phyloP scores from a whole-genome alignment of 2,888 invertebrate genomes.

The Cosmopolites sordidus region DNA sequence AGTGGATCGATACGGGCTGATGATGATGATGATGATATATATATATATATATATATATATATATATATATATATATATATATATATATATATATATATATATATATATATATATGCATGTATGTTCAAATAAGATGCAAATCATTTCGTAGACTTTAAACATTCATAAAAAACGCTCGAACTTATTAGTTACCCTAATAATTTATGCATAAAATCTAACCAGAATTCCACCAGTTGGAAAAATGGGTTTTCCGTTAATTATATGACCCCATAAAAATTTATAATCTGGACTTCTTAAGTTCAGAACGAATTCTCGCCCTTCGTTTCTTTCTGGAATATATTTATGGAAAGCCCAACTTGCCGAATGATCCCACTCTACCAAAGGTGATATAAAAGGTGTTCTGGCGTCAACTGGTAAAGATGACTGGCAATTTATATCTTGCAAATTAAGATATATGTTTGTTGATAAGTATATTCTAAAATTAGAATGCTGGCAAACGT shows the following conservation, averaged over 20 bases:
- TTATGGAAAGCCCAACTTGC: constrained; percentile 69
- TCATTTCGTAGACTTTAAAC: no score
- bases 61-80: no score
- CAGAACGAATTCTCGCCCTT: constrained; percentile 81
- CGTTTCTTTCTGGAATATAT: constrained; percentile 61
- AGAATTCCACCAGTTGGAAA: constrained; percentile 60
- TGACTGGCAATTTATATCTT: constrained; percentile 65
- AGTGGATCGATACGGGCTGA: no score
- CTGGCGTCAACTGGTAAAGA: constrained; percentile 78
- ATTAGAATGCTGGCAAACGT: no score
- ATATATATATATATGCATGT: no score
- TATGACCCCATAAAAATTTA: constrained; percentile 26
- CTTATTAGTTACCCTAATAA: no score
- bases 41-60: no score
- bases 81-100: no score
- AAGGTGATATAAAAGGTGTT: constrained; percentile 76
- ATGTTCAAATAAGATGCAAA: no score
- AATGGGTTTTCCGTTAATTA: constrained; percentile 32
- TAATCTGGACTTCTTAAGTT: constrained; percentile 38
- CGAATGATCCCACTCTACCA: constrained; percentile 83
- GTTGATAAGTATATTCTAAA: neutral
- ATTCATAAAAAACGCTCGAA: no score
- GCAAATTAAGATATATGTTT: constrained; percentile 42
- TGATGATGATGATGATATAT: no score
- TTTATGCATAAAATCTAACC: no score